Conservation (phyloP, 2,113 vertebrate species). For the Etheostoma cragini region DNA sequence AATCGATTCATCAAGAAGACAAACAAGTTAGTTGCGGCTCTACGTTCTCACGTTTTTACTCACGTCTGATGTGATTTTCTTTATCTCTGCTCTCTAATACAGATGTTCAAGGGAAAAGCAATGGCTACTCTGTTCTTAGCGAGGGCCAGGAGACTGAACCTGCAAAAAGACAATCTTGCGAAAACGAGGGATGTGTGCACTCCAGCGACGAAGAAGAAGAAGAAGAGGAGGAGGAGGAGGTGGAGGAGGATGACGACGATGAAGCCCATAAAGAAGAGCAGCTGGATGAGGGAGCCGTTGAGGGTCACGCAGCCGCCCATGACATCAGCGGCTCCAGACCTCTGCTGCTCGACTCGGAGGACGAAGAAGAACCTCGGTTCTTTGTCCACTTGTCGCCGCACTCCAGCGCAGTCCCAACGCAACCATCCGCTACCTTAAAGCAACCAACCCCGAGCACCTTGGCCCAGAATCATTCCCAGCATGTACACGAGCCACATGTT, state of each 20-base stretch:
- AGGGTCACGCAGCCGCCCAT: constrained; percentile 83
- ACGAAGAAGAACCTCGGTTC: constrained; percentile 85
- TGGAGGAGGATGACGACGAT: too few species aligned
- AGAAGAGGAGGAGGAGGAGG: constrained; percentile 76
- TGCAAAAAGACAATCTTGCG: constrained; percentile 20
- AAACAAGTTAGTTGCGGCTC: too few species aligned
- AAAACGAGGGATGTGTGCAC: constrained; percentile 86
- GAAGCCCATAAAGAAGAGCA: constrained; percentile 49
- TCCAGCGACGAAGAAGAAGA: constrained; percentile 94
- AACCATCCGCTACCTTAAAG: constrained; percentile 37
- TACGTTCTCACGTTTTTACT: not conserved
- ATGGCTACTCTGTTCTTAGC: constrained; percentile 73
- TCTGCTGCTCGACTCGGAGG: constrained; percentile 93
- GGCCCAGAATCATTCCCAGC: constrained; percentile 57
- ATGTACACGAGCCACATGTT: constrained; percentile 61
- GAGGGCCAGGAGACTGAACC: constrained; percentile 61
- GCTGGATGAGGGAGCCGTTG: constrained; percentile 62
- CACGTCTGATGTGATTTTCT: constrained; percentile 15
- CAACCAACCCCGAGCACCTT: constrained; percentile 32
- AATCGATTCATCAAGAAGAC: too few species aligned
- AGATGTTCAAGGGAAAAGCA: constrained; percentile 75
- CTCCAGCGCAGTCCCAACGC: constrained; percentile 16
- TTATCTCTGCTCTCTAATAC: constrained; percentile 55
- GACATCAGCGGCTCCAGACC: constrained; percentile 94
- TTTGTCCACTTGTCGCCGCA: constrained; percentile 17